Evolutionary conservation across 2,113 vertebrate species (phyloP), one percentile per base, ranked within the genome.

Genomic region (Egretta garzetta): DNA sequence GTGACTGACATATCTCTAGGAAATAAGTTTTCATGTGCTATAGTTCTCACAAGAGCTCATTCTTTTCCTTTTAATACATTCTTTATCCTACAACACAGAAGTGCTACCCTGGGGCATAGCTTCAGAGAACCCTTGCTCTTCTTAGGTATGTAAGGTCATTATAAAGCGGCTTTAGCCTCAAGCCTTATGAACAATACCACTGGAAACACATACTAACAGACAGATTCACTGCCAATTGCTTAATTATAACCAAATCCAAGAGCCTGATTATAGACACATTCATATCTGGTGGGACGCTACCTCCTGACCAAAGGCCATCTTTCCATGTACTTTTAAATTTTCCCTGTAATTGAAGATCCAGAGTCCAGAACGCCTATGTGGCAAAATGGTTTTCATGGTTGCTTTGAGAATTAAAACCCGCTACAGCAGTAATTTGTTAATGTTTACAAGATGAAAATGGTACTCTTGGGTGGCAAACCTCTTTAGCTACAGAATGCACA

Each of bases 401-500:
- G 33, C 53, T 90, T 90, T 88, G 87, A 88, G 79, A 94, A 75
- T 86, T 91, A 93, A 73, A 63, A 70, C 43, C 53, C 55, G 39
- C 33, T 74, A 43, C 19, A 79, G 39, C 32, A 50, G n/a, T 76
- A 93, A 95, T 93, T 89, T 80, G 9, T 68, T 88, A 80, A 86
- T 73, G 32, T 88, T 97, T 92, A 90, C 14, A 33, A 72, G 43
- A 77, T 21, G 8, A 91, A 95, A 94, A 97, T 53, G 23, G 12
- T 27, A 71, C 58, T 93, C 33, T 50, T 60, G 86, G 41, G 70
- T 59, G 79, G 81, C 4, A 92, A 91, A 72, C 56, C 50, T 93
- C 45, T 90, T 95, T 74, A 35, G 20, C 33, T 86, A 59, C 28
- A 67, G 10, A 83, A 77, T 26, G 26, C 43, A 55, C 32, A 79